Evolutionary conservation across 37 sponge, comb jelly and placozoan genomes (phyloP).

Genomic region (Crambe crambe): DNA sequence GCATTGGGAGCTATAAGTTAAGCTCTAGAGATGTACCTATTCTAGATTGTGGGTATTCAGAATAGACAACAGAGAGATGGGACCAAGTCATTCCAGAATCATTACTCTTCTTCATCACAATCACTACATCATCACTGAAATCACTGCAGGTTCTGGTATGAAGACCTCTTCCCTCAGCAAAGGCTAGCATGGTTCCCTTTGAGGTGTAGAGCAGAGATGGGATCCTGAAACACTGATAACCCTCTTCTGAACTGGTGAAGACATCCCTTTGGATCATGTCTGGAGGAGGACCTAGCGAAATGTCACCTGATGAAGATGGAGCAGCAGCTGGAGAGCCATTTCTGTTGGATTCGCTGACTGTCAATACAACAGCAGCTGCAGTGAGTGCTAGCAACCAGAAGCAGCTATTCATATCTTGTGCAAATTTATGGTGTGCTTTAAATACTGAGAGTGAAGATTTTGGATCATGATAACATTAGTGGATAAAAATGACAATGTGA

Average conservation of each 20-base stretch:
- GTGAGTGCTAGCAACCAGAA: too few relatives aligned
- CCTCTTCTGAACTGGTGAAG: conserved; percentile 7
- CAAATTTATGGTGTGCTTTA: too few relatives aligned
- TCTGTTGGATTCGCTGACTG: too few relatives aligned
- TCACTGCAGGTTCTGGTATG: conserved; percentile 9
- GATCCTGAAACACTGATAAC: conserved; percentile 27
- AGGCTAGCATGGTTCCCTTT: conserved; percentile 21
- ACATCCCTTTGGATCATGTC: conserved; percentile 3
- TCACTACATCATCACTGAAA: conserved; percentile 26
- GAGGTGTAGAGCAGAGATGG: conserved; percentile 18
- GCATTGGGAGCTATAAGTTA: too few relatives aligned
- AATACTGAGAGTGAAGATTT: too few relatives aligned
- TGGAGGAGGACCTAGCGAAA: not conserved
- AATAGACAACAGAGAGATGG: conserved; percentile 10
- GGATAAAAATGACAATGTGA: too few relatives aligned
- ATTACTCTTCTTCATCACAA: conserved; percentile 27
- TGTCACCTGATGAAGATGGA: too few relatives aligned
- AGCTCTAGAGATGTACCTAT: too few relatives aligned
- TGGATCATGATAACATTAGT: too few relatives aligned
- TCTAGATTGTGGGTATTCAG: not conserved
- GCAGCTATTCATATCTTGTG: too few relatives aligned
- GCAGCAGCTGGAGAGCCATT: too few relatives aligned
- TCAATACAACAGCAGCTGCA: too few relatives aligned
- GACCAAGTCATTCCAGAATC: conserved; percentile 31
- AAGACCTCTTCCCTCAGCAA: conserved; percentile 36